A percentile compares a stretch with the other conserved stretches of the same genome.
Conservation (phyloP, 2,888 invertebrate genomes). For the Leptinotarsa haldemani region DNA sequence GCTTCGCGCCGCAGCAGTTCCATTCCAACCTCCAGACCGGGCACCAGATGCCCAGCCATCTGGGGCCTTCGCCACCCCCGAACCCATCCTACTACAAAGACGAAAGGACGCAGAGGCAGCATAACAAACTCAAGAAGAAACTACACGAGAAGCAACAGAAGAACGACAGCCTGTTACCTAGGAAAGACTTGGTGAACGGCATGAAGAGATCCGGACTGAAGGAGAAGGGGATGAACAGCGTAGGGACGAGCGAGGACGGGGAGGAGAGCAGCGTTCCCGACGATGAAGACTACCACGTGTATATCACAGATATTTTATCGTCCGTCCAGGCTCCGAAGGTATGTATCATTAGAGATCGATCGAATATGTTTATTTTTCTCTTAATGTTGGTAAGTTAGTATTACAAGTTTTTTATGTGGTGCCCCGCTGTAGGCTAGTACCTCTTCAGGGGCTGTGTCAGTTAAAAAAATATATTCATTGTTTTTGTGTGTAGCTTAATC, state of each 20-base stretch:
- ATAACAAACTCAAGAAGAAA: slow-evolving; percentile 81
- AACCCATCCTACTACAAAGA: slow-evolving; percentile 76
- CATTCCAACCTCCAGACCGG: slow-evolving; percentile 70
- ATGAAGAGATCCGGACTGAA: slow-evolving; percentile 62
- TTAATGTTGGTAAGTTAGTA: no score
- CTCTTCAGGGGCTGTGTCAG: no score
- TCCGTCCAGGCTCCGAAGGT: slow-evolving; percentile 82
- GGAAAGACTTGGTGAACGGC: slow-evolving; percentile 75
- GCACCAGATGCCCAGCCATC: slow-evolving; percentile 70
- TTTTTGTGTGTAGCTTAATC: no score
- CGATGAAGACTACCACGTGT: slow-evolving; percentile 77
- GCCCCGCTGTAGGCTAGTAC: no score
- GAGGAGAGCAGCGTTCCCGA: slow-evolving; percentile 81
- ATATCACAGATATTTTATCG: slow-evolving; percentile 78
- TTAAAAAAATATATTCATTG: no score
- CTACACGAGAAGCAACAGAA: slow-evolving; percentile 69
- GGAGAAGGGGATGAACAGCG: slow-evolving; percentile 69
- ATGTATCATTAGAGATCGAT: slow-evolving; percentile 35
- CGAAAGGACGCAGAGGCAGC: slow-evolving; percentile 82
- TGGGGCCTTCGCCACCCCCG: slow-evolving; percentile 77
- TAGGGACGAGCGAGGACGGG: slow-evolving; percentile 83
- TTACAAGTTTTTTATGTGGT: no score
- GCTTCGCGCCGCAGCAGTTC: slow-evolving; percentile 64
- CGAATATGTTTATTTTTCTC: no score
- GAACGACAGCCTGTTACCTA: slow-evolving; percentile 55